Evolutionary conservation across 2,113 vertebrate species (phyloP).

Genomic region (Neodon shergylaensis): DNA sequence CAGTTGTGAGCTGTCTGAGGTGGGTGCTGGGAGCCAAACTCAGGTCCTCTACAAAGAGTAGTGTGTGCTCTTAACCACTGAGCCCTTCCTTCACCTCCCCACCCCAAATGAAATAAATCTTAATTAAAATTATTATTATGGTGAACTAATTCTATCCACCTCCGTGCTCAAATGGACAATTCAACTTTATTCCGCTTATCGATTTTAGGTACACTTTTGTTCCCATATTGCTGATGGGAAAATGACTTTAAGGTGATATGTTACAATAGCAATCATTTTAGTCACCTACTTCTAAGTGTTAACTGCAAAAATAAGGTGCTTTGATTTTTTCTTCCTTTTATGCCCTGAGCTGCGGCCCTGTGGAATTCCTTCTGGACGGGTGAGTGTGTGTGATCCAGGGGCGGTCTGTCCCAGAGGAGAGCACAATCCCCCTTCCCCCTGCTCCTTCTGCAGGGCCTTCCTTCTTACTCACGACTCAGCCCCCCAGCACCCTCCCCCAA

Average conservation of each 20-base stretch:
- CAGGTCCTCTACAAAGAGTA: too few relatives aligned
- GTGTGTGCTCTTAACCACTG: background rate
- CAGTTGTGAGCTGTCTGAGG: background rate
- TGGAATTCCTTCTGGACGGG: too few relatives aligned
- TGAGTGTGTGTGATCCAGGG: too few relatives aligned
- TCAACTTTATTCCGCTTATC: slow-evolving; percentile 15
- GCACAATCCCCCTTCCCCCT: too few relatives aligned
- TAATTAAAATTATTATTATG: slow-evolving; percentile 66
- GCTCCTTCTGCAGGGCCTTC: too few relatives aligned
- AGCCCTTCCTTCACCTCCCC: background rate
- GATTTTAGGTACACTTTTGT: slow-evolving; percentile 50
- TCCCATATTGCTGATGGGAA: slow-evolving; percentile 59
- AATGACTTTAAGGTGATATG: background rate
- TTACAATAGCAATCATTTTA: background rate
- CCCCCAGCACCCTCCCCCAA: too few relatives aligned
- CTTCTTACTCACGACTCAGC: too few relatives aligned
- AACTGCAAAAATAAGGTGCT: slow-evolving; percentile 52
- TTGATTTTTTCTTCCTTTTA: slow-evolving; percentile 35
- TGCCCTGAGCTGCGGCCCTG: too few relatives aligned
- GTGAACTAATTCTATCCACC: slow-evolving; percentile 49
- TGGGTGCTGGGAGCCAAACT: background rate
- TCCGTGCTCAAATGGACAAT: background rate
- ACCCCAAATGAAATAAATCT: slow-evolving; percentile 48
- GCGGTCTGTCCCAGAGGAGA: too few relatives aligned
- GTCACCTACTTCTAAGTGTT: background rate